Evolutionary conservation across 1,140 invertebrate species (phyloP).

Genomic region (Apis cerana): DNA sequence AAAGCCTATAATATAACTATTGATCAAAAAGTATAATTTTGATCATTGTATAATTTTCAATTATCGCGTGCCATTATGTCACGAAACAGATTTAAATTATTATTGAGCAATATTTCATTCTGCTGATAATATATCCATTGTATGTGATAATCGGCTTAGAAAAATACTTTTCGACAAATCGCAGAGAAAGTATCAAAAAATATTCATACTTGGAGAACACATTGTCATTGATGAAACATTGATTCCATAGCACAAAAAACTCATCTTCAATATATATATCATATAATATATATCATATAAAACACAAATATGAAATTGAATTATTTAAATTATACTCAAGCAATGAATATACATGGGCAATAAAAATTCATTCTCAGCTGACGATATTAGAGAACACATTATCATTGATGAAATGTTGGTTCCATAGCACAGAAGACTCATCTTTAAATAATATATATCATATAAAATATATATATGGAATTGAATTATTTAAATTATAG

Average conservation of each 20-base stretch:
- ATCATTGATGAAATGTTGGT: conserved; percentile 70
- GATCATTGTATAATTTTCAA: neutral
- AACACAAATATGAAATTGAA: conserved; percentile 65
- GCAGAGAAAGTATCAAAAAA: neutral
- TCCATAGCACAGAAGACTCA: conserved; percentile 68
- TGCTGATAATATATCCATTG: conserved; percentile 57
- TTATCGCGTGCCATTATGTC: conserved; percentile 44
- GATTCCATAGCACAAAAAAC: conserved; percentile 68
- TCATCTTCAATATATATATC: too few relatives aligned
- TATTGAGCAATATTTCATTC: conserved; percentile 68
- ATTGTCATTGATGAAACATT: conserved; percentile 70
- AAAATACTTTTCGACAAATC: conserved; percentile 66
- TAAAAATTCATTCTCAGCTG: conserved; percentile 65
- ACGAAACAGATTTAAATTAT: conserved; percentile 68
- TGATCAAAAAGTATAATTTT: neutral
- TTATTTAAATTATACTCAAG: conserved; percentile 65
- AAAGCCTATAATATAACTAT: neutral
- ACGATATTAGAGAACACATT: conserved; percentile 54
- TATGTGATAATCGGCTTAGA: conserved; percentile 51
- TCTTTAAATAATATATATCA: conserved; percentile 43
- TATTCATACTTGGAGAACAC: conserved; percentile 57
- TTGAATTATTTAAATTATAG: conserved; percentile 68
- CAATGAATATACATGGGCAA: conserved; percentile 61
- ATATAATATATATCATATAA: conserved; percentile 9
- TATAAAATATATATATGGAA: conserved; percentile 62